These are phyloP conservation scores for Rhabdomys dilectus DNA, from an alignment of 2,113 vertebrate species.

Conservation along the genomic window DNA sequence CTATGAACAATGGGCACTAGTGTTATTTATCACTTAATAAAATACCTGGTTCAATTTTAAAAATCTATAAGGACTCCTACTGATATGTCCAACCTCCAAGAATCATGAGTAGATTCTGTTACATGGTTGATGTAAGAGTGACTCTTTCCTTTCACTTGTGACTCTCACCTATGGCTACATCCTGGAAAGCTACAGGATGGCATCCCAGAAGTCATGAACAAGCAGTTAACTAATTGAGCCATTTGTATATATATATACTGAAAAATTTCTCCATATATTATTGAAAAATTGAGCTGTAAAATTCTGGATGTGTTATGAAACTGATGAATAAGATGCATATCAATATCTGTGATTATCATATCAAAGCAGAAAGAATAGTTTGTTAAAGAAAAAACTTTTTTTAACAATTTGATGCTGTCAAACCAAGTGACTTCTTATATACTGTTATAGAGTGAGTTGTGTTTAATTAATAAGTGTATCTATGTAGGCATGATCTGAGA, in stretches of 20 bases:
- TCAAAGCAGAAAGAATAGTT: background rate
- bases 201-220: background rate
- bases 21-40: background rate
- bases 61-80: background rate
- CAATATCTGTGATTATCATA: background rate
- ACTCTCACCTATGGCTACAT: background rate
- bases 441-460: background rate
- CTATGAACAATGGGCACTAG: background rate
- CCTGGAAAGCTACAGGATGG: background rate
- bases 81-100: background rate
- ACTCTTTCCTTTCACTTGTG: background rate
- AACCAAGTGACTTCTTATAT: background rate
- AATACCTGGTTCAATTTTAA: background rate
- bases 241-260: background rate
- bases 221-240: background rate
- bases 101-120: background rate
- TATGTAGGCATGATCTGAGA: background rate
- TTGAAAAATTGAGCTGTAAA: background rate
- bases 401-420: background rate
- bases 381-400: background rate
- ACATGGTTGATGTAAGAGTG: background rate
- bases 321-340: background rate
- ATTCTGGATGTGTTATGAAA: constrained; percentile 3
- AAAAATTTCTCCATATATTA: background rate
- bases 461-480: background rate